Evolutionary conservation across 1,140 invertebrate genomes (phyloP), one percentile per base, ranked within the genome.

Genomic region (Schlechtendalia chinensis): DNA sequence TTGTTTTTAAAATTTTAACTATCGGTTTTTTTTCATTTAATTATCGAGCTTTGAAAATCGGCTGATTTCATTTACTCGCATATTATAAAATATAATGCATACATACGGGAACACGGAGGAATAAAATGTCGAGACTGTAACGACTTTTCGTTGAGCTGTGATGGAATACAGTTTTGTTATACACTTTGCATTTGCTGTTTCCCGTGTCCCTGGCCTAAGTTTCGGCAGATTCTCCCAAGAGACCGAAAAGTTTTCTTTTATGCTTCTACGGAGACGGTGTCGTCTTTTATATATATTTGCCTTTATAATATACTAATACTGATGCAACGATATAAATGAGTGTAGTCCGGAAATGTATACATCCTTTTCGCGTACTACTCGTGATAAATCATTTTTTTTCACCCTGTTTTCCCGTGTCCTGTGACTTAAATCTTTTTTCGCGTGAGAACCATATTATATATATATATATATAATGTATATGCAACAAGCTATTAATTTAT

Each of bases 231-330:
- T 54, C 19, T 5, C 53, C 16, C 19, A 2, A 27, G 32, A 45
- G 17, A 39, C 61, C 19, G 27, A 67, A 11, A 39, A 67, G 63
- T 67, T 67, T 67, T 67, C 39, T 39, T 67, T 67, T 39, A 67
- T 67, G n/a, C 19, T 22, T 65, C 10, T 24, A 6, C 59, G 14
- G 59, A 12, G 24, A 29, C 11, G n/a, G 12, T 24, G 61, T 16
- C 19, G 29, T 39, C 61, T 10, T 12, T 14, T 50, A 50, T 50
- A 14, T 54, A n/a, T n/a, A 54, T 39, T n/a, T 54, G 6, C 53
- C 32, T 39, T 4, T 39, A 39, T 39, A 39, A 39, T 39, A 39
- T 39, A 39, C 32, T 39, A 39, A 39, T 39, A 39, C 32, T 39
- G 32, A 39, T 4, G 19, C 19, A 19, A 16, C 19, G 16, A 2